Base-by-base conservation (phyloP, 2,113 vertebrate species). In the Lutjanus erythropterus region DNA sequence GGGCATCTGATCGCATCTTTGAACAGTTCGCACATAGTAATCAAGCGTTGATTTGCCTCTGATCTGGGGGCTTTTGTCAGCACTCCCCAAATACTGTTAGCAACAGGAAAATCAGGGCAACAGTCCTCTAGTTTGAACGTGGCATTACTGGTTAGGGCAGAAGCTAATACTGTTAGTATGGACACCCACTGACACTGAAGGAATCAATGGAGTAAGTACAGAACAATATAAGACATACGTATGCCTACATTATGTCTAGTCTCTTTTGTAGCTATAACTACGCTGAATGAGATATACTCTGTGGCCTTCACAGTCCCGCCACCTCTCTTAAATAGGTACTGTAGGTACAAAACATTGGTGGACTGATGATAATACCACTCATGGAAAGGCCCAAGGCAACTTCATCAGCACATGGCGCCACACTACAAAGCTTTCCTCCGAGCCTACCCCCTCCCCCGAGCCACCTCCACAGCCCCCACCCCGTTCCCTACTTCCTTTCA, bases 401-500 rank as follows among this genome's bases (percentile, higher is more conserved):
- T 87, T 87, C 52, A 66, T 72, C 72, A 81, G 41, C 50, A 47
- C 23, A 59, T 25, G 37, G 52, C 1, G 2, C 29, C 50, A 16
- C 44, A 31, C 6, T 50, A 41, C 16, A 3, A 78, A 75, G 65
- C 53, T 47, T 74, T 35, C 65, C 58, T 66, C 44, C 35, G 21
- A 60, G 42, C 5, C 12, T 27, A 53, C 18, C 58, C 62, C 77
- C 23, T 75, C 81, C 80, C 74, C 77, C 66, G 71, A 83, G 78
- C 74, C 83, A 74, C 78, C 56, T 78, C 78, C 55, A 71, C 35
- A 50, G 68, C 71, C 81, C 75, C 75, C 74, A 59, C 74, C 59
- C 77, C 86, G 75, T 91, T 84, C 80, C 84, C 89, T 80, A 83
- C 21, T 87, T 88, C 58, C 60, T 89, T 94, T 94, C 64, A 89